These are phyloP conservation scores for Macropis europaea DNA, from an alignment of 2,888 invertebrate genomes.

Conservation along the genomic window DNA sequence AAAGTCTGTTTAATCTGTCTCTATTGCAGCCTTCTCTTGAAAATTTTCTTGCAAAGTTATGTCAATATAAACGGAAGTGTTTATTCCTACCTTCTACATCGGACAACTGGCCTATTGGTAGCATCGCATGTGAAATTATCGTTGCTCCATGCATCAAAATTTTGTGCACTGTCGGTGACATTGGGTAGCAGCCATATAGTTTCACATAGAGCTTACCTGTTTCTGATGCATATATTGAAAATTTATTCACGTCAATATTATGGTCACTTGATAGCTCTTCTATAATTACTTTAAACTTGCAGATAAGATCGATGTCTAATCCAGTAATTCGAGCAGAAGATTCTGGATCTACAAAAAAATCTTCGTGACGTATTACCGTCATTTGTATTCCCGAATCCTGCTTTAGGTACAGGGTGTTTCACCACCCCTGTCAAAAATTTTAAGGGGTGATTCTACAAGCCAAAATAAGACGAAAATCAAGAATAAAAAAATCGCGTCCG, in stretches of 20 bases:
- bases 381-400: too few relatives aligned
- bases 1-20: not conserved
- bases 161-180: slow-evolving; percentile 60
- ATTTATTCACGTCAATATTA: not conserved
- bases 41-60: not conserved
- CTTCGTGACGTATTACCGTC: too few relatives aligned
- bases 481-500: too few relatives aligned
- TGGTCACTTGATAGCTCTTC: not conserved
- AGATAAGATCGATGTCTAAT: not conserved
- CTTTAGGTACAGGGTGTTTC: too few relatives aligned
- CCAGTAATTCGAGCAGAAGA: slow-evolving; percentile 30
- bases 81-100: slow-evolving; percentile 41
- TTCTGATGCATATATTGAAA: not conserved
- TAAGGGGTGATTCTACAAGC: too few relatives aligned
- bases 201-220: slow-evolving; percentile 46
- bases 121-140: not conserved
- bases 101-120: slow-evolving; percentile 36
- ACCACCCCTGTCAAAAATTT: too few relatives aligned
- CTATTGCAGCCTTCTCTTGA: not conserved
- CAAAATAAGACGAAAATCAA: too few relatives aligned
- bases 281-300: not conserved
- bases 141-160: slow-evolving; percentile 51
- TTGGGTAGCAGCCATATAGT: slow-evolving; percentile 33
- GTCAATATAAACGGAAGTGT: not conserved
- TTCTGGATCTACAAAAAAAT: too few relatives aligned